A percentile compares a stretch with the other conserved stretches of the same genome.
These are phyloP conservation scores for Pantelozetes paolii DNA, from an alignment of 2,888 invertebrate genomes.

Conservation along the genomic window DNA sequence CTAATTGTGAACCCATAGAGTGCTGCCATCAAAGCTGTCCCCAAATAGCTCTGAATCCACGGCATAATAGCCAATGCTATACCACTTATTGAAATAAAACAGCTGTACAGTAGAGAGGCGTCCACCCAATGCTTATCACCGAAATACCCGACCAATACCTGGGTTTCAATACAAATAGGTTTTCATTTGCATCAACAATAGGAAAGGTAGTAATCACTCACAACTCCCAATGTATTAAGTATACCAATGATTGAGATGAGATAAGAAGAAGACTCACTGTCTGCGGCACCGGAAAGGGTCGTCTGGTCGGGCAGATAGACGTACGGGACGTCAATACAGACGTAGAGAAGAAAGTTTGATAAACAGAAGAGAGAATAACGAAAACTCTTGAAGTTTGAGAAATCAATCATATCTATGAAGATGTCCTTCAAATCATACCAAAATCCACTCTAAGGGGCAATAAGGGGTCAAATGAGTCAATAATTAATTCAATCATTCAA, in stretches of 20 bases:
- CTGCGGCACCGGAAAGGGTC: conserved; percentile 62
- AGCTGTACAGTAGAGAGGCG: conserved; percentile 73
- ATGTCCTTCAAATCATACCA: conserved; percentile 67
- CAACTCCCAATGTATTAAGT: conserved; percentile 85
- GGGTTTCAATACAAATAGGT: conserved; percentile 45
- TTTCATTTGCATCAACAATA: neutral
- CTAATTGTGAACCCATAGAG: conserved; percentile 83
- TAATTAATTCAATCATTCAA: neutral
- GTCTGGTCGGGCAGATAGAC: conserved; percentile 85
- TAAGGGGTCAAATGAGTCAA: conserved; percentile 8
- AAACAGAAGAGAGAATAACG: conserved; percentile 61
- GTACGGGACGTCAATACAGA: conserved; percentile 88
- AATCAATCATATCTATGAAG: conserved; percentile 70
- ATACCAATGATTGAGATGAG: conserved; percentile 81
- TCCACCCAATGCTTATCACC: conserved; percentile 81
- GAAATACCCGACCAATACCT: conserved; percentile 78
- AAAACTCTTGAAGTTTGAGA: conserved; percentile 70
- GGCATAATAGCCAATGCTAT: conserved; percentile 61
- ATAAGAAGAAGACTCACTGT: conserved; percentile 65
- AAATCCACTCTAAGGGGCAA: conserved; percentile 35
- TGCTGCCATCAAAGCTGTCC: conserved; percentile 63
- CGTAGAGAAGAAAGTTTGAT: conserved; percentile 81
- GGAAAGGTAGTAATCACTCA: conserved; percentile 53
- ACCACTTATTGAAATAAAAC: conserved; percentile 62
- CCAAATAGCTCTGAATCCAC: conserved; percentile 58